These are phyloP conservation scores for Pterocles gutturalis DNA, from an alignment of 2,113 vertebrate genomes.

Conservation along the genomic window DNA sequence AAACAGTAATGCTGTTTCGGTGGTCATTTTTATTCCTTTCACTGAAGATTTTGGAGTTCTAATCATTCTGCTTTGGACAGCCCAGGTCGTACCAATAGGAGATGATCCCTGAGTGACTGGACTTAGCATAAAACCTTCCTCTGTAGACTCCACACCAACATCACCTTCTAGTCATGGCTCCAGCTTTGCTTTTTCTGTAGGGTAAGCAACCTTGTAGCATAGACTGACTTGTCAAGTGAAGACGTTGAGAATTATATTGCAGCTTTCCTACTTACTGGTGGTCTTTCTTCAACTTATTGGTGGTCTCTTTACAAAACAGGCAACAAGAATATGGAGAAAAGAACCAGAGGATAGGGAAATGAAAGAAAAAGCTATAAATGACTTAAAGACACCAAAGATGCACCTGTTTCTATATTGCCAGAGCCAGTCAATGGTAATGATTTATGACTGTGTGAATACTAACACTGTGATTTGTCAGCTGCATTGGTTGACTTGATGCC, in stretches of 20 bases:
- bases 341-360: background rate
- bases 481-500: constrained; percentile 80
- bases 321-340: background rate
- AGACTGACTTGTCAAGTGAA: background rate
- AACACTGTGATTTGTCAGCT: constrained; percentile 80
- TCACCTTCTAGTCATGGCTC: background rate
- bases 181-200: background rate
- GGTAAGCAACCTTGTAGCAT: background rate
- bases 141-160: background rate
- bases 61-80: background rate
- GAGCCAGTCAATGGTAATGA: constrained; percentile 71
- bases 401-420: constrained; percentile 78
- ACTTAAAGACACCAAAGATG: constrained; percentile 48
- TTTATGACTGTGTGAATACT: constrained; percentile 82
- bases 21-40: background rate
- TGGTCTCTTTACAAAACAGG: constrained; percentile 1
- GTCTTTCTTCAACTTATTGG: background rate
- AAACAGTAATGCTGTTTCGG: background rate
- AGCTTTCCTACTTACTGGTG: background rate
- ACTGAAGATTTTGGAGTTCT: background rate
- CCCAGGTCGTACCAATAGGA: background rate
- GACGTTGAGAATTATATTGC: background rate
- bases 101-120: background rate
- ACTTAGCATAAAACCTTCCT: background rate
- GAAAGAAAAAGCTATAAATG: background rate